Conservation (phyloP, 2,113 vertebrate species). For the Thinocorus orbignyianus region DNA sequence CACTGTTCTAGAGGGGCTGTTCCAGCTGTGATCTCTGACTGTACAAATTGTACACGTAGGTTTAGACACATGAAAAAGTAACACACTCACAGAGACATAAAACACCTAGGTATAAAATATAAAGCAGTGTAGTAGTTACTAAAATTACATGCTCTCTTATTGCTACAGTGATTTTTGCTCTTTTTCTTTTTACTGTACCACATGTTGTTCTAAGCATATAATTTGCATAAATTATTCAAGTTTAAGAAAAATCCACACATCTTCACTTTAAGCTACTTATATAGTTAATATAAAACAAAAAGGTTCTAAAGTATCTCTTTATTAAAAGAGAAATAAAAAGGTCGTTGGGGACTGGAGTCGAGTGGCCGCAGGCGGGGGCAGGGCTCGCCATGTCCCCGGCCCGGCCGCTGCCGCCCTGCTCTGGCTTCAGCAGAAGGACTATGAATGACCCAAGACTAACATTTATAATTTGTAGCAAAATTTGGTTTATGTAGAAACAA, state of each 20-base stretch:
- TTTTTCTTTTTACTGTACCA: constrained; percentile 71
- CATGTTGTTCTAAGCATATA: constrained; percentile 77
- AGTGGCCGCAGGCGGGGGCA: constrained; percentile 67
- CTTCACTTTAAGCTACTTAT: constrained; percentile 74
- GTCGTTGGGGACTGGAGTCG: constrained; percentile 70
- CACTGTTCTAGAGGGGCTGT: constrained; percentile 69
- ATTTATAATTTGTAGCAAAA: constrained; percentile 82
- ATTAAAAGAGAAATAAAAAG: constrained; percentile 74
- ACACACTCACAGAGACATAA: constrained; percentile 73
- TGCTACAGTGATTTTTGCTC: constrained; percentile 78
- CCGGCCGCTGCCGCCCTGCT: constrained; percentile 39
- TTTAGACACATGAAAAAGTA: constrained; percentile 73
- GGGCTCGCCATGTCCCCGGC: background rate
- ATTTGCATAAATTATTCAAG: constrained; percentile 75
- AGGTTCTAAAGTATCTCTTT: constrained; percentile 63
- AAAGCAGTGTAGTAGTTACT: constrained; percentile 70
- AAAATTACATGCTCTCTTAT: constrained; percentile 73
- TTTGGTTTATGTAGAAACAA: constrained; percentile 89
- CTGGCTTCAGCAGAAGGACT: constrained; percentile 56
- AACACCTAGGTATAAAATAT: constrained; percentile 70
- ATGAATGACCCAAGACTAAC: constrained; percentile 72
- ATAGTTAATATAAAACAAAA: constrained; percentile 76
- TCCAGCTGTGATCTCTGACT: constrained; percentile 75
- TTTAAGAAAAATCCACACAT: constrained; percentile 74
- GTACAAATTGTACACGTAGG: constrained; percentile 66